Evolutionary conservation across 2,113 vertebrate species (phyloP).

Genomic region (Syngnathus scovelli): DNA sequence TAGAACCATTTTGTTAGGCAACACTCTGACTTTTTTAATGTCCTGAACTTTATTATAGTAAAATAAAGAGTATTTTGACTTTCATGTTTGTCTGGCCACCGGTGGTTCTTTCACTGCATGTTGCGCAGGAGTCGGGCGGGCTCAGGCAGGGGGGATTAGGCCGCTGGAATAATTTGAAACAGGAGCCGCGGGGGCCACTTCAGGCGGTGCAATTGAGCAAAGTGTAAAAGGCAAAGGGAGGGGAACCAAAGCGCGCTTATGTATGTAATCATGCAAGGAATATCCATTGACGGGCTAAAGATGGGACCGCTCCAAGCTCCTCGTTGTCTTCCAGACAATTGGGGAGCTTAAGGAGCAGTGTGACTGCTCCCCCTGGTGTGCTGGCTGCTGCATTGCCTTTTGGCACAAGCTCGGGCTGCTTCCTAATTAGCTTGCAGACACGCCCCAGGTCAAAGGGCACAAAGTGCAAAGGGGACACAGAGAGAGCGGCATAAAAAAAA

Average conservation of each 20-base stretch:
- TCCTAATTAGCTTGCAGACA: no score
- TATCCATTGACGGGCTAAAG: constrained; percentile 53
- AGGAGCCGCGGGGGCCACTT: constrained; percentile 53
- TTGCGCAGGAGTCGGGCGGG: constrained; percentile 46
- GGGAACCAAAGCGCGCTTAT: constrained; percentile 52
- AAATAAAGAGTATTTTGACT: neutral
- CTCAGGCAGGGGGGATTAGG: constrained; percentile 41
- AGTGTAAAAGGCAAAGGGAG: constrained; percentile 25
- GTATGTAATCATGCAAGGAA: constrained; percentile 67
- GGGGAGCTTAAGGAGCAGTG: constrained; percentile 63
- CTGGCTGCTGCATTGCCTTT: constrained; percentile 49
- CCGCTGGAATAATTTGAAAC: constrained; percentile 54
- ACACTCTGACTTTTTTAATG: neutral
- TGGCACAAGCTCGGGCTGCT: constrained; percentile 40
- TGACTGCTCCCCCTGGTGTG: constrained; percentile 79
- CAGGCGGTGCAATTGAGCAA: constrained; percentile 44
- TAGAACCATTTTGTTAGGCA: neutral
- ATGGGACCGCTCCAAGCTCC: constrained; percentile 39
- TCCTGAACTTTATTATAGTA: neutral
- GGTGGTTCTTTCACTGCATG: neutral
- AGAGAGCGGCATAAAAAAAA: no score
- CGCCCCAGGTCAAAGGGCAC: no score
- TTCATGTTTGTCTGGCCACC: neutral
- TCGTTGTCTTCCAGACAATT: constrained; percentile 20
- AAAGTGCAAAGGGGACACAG: no score